Conservation (phyloP, 2,797 vertebrate species). For the Todus mexicanus region DNA sequence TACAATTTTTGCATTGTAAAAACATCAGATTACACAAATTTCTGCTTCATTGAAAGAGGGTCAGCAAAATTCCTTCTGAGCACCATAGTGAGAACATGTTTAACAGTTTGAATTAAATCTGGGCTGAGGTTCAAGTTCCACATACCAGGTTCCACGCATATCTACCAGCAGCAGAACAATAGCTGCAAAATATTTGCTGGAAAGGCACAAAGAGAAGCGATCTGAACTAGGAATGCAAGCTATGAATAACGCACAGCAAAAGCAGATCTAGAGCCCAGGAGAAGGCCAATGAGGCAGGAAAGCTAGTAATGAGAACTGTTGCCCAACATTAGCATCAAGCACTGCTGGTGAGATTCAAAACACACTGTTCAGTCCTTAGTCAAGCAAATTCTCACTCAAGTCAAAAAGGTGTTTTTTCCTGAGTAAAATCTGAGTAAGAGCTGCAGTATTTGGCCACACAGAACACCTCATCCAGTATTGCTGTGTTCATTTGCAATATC, state of each 20-base stretch:
- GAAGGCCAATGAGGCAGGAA: background rate
- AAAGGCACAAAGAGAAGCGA: slow-evolving; percentile 19
- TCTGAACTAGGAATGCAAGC: background rate
- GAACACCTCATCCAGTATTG: background rate
- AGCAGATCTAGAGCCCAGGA: slow-evolving; percentile 8
- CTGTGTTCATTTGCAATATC: background rate
- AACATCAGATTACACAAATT: background rate
- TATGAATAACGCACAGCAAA: slow-evolving; percentile 29
- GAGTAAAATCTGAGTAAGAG: slow-evolving; percentile 44
- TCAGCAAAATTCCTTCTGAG: slow-evolving; percentile 54
- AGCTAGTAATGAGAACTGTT: slow-evolving; percentile 16
- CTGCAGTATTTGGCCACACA: background rate
- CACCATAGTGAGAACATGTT: slow-evolving; percentile 8
- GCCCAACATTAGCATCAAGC: background rate
- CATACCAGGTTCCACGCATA: slow-evolving; percentile 28
- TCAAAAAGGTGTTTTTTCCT: slow-evolving; percentile 21
- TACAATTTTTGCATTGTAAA: background rate
- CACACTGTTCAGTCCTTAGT: background rate
- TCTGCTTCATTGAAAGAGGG: background rate
- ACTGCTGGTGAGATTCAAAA: background rate
- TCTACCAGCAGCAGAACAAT: slow-evolving; percentile 32
- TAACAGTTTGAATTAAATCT: slow-evolving; percentile 46
- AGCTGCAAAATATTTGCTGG: slow-evolving; percentile 14
- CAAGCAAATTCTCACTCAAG: background rate
- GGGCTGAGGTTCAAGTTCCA: slow-evolving; percentile 50